Conservation (phyloP, 2,797 vertebrate species). For the Nannoperca obscura region DNA sequence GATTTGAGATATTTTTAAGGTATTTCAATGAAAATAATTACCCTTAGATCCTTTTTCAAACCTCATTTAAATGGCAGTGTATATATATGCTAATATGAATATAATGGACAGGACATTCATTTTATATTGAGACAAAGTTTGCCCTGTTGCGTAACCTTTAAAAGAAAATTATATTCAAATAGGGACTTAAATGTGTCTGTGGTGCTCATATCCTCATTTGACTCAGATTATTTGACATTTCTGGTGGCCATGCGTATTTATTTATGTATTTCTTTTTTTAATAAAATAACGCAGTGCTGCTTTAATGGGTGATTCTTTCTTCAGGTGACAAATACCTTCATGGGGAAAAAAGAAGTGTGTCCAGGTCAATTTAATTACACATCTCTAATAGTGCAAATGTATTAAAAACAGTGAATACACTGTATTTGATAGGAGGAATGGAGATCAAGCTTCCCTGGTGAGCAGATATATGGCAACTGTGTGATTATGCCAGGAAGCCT, state of each 20-base stretch:
- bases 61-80: neutral
- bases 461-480: slow-evolving; percentile 46
- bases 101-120: neutral
- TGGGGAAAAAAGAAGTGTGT: neutral
- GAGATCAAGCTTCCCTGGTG: slow-evolving; percentile 39
- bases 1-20: neutral
- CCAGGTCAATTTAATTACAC: neutral
- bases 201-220: neutral
- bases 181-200: neutral
- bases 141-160: neutral
- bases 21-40: neutral
- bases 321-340: neutral
- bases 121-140: neutral
- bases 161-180: neutral
- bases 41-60: rapidly evolving
- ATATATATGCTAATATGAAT: too few species aligned
- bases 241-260: neutral
- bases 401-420: slow-evolving; percentile 20
- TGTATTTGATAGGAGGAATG: slow-evolving; percentile 17
- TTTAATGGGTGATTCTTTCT: neutral
- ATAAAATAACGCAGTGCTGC: neutral
- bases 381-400: neutral
- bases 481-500: slow-evolving; percentile 56
- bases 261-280: neutral
- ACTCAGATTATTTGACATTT: neutral